Percentiles rank a stretch among this genome's conserved stretches.
Conservation (phyloP, 1,140 invertebrate species). For the Hycleus phaleratus region DNA sequence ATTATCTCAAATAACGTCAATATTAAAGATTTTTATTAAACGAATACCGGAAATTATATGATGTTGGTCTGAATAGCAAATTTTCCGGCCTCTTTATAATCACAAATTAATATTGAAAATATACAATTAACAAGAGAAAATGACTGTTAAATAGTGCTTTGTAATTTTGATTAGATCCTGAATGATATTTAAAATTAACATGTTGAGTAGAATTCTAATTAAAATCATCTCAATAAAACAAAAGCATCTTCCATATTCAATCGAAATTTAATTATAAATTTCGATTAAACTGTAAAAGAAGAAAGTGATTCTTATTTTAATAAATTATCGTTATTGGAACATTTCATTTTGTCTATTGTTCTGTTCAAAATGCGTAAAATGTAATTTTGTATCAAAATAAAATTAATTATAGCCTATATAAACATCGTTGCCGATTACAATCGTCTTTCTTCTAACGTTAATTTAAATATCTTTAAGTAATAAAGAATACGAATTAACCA, state of each 20-base stretch:
- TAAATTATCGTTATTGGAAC: slow-evolving; percentile 6
- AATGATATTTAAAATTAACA: too few species aligned
- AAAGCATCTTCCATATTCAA: neutral
- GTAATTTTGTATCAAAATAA: neutral
- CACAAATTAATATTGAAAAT: too few species aligned
- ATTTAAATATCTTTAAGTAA: slow-evolving; percentile 29
- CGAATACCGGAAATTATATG: too few species aligned
- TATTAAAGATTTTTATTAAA: too few species aligned
- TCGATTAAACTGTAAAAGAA: neutral
- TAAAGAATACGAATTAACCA: slow-evolving; percentile 29
- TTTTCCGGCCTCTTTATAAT: too few species aligned
- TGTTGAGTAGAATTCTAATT: too few species aligned
- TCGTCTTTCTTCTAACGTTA: slow-evolving; percentile 16
- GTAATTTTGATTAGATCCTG: too few species aligned
- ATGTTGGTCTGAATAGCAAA: too few species aligned
- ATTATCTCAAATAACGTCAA: too few species aligned
- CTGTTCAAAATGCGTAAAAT: neutral
- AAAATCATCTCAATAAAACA: too few species aligned
- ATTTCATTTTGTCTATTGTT: neutral
- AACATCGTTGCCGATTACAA: slow-evolving; percentile 6
- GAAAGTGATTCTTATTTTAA: neutral
- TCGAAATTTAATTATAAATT: slow-evolving; percentile 4
- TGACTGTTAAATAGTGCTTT: too few species aligned
- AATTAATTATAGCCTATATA: slow-evolving; percentile 8
- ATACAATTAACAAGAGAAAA: too few species aligned